Evolutionary conservation across 1,140 invertebrate species (phyloP).

Genomic region (Pinna nobilis): DNA sequence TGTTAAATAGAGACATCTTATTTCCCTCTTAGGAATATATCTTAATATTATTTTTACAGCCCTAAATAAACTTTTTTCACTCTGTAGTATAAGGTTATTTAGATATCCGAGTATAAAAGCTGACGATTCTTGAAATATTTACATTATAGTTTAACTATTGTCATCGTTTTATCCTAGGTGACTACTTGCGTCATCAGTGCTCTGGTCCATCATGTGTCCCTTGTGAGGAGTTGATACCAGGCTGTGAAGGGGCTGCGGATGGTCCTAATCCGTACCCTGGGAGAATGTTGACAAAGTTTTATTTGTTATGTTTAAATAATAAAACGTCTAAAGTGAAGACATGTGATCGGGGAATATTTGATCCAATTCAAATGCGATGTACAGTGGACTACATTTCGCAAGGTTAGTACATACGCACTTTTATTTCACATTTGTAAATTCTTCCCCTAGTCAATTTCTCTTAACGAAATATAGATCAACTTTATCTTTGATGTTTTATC

Average conservation of each 20-base stretch:
- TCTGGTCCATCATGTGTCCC: slow-evolving; percentile 42
- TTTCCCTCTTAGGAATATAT: too few species aligned
- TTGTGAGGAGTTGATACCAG: slow-evolving; percentile 46
- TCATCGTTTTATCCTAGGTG: slow-evolving; percentile 48
- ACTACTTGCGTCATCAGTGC: slow-evolving; percentile 56
- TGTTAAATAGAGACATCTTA: too few species aligned
- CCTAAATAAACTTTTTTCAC: too few species aligned
- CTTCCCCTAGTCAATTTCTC: too few species aligned
- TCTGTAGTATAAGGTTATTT: too few species aligned
- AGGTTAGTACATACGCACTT: slow-evolving; percentile 4
- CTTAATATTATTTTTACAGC: too few species aligned
- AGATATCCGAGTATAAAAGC: too few species aligned
- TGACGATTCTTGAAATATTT: too few species aligned
- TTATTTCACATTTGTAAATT: neutral
- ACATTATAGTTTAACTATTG: neutral
- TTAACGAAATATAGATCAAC: too few species aligned
- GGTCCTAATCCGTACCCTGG: slow-evolving; percentile 60
- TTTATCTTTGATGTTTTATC: too few species aligned
- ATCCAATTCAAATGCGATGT: slow-evolving; percentile 55
- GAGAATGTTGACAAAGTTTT: slow-evolving; percentile 52
- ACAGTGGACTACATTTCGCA: slow-evolving; percentile 55
- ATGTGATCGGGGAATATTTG: slow-evolving; percentile 57
- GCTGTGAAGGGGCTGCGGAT: slow-evolving; percentile 55
- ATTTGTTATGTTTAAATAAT: slow-evolving; percentile 51
- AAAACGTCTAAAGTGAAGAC: slow-evolving; percentile 48